A percentile compares a stretch with the other conserved stretches of the same genome.
Conservation (phyloP, 2,888 invertebrate species). For the Gandaritis pyraliata region DNA sequence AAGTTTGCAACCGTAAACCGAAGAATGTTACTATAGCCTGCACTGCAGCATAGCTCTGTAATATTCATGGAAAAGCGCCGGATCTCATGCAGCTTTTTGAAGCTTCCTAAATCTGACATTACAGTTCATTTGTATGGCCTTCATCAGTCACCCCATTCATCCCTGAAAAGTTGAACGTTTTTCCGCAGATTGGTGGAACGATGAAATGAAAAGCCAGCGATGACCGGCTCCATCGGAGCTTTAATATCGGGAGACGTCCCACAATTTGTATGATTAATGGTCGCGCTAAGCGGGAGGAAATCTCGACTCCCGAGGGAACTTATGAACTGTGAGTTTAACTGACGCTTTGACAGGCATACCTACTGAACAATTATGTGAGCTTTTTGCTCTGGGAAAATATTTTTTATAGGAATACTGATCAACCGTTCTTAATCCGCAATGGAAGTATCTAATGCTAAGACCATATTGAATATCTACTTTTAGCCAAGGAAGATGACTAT, state of each 20-base stretch:
- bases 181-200: constrained; percentile 55
- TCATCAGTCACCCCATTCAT: constrained; percentile 52
- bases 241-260: constrained; percentile 56
- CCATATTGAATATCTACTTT: too few species aligned
- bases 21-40: background rate
- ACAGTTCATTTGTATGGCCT: constrained; percentile 38
- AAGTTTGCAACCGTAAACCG: background rate
- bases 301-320: constrained; percentile 48
- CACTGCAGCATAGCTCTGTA: background rate
- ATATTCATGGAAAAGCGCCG: constrained; percentile 2
- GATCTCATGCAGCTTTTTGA: constrained; percentile 8
- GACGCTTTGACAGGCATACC: constrained; percentile 19
- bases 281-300: constrained; percentile 46
- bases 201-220: constrained; percentile 42
- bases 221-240: constrained; percentile 73
- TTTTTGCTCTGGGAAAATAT: constrained; percentile 1
- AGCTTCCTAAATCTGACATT: constrained; percentile 38
- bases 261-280: constrained; percentile 74
- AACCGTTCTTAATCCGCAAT: too few species aligned
- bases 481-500: too few species aligned
- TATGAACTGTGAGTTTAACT: constrained; percentile 43
- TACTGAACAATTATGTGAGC: constrained; percentile 8
- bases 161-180: constrained; percentile 51
- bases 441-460: too few species aligned
- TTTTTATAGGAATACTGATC: too few species aligned